Evolutionary conservation across 2,113 vertebrate species (phyloP), one percentile per base, ranked within the genome.

Genomic region (Atrichornis clamosus): DNA sequence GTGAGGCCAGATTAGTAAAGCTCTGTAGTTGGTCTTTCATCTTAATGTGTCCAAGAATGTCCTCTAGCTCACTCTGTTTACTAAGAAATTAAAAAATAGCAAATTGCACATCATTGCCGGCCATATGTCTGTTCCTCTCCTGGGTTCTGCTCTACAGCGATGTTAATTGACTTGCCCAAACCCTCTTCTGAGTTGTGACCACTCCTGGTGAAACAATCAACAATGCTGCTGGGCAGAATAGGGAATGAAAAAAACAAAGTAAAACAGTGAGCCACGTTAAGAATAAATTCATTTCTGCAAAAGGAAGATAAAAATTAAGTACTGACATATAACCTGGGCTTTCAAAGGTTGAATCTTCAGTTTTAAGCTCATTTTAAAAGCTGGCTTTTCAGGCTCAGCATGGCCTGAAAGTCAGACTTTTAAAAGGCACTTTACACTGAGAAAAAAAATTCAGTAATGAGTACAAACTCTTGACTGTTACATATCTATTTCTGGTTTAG

Each of bases 81-180:
- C 86, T 56, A 56, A 93, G 84, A 95, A 89, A 84, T 95, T 74
- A 91, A 80, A 95, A 96, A 96, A 63, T 41, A 93, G 76, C 72
- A 96, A 95, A 95, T 90, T 91, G 69, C 81, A 84, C 70, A 70
- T 91, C 83, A 64, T 55, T 15, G 6, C 47, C 58, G 58, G 64
- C 95, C 90, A 90, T 95, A 96, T 95, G 93, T 78, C 88, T 10
- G 0, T 44, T 89, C 62, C 76, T 97, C 93, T 95, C 95, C 35
- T 90, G 94, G 90, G 94, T 41, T 94, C 62, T 96, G 93, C 81
- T 93, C 95, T 94, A 96, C 95, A 95, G 78, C 75, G 70, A 7
- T 73, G 86, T 89, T 97, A 97, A 96, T 93, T 95, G 96, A 88
- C 91, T 95, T 89, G 63, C 92, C 39, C 87, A 94, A 90, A 82